A percentile compares a stretch with the other conserved stretches of the same genome.
phyloP scores from a whole-genome alignment of 2,888 invertebrate species.

The Lepas anatifera region DNA sequence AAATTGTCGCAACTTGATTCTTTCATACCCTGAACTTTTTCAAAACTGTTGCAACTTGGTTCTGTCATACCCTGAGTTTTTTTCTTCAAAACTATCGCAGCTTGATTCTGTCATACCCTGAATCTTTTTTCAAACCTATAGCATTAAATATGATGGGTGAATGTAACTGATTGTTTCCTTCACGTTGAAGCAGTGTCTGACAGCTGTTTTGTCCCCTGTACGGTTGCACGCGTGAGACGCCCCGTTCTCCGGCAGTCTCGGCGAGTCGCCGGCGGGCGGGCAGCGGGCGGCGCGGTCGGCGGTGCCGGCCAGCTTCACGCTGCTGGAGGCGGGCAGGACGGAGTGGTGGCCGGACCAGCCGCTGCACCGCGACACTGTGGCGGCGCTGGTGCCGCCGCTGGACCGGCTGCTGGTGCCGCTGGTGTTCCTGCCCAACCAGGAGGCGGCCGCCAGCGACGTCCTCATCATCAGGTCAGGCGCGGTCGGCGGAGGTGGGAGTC shows the following conservation, averaged over 20 bases:
- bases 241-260: constrained; percentile 14
- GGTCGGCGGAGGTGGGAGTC: not conserved
- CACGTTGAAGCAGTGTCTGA: too few relatives aligned
- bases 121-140: too few relatives aligned
- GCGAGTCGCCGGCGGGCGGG: not conserved
- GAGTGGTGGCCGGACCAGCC: not conserved
- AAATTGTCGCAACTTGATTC: too few relatives aligned
- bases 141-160: too few relatives aligned
- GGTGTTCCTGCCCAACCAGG: constrained; percentile 62
- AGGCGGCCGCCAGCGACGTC: constrained; percentile 65
- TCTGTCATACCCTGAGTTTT: too few relatives aligned
- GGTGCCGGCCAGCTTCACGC: not conserved
- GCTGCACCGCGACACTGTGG: constrained; percentile 39
- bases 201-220: too few relatives aligned
- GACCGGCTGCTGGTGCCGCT: constrained; percentile 64
- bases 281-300: not conserved
- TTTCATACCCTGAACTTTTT: too few relatives aligned
- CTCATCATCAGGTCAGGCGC: constrained; percentile 37
- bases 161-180: too few relatives aligned
- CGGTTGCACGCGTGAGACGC: too few relatives aligned
- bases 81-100: too few relatives aligned
- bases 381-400: constrained; percentile 52
- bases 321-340: not conserved
- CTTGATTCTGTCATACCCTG: too few relatives aligned
- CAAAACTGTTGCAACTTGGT: too few relatives aligned